Evolutionary conservation across 30 jellyfish, hydroid and myxozoan species (phyloP).

Genomic region (Catostylus mosaicus): DNA sequence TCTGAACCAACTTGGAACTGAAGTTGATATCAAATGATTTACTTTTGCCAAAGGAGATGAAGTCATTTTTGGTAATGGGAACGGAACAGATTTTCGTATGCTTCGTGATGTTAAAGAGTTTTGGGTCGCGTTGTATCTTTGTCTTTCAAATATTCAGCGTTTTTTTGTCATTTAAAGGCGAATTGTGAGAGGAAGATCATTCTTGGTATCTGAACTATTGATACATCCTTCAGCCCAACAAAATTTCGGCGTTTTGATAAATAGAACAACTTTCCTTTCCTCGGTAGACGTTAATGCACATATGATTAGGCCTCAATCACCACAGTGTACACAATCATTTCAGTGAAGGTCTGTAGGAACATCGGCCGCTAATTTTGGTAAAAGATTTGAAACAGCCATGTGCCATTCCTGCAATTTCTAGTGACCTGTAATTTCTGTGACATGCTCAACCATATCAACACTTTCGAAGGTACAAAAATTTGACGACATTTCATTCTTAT

Average conservation of each 20-base stretch:
- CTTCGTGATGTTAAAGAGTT: too few relatives aligned
- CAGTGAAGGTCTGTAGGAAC: too few relatives aligned
- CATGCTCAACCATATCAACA: too few relatives aligned
- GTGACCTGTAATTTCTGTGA: too few relatives aligned
- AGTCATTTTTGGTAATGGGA: neutral
- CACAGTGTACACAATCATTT: neutral
- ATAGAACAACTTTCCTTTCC: neutral
- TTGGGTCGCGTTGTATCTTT: neutral
- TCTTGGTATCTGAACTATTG: neutral
- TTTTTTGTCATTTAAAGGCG: neutral
- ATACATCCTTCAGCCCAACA: neutral
- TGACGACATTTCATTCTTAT: too few relatives aligned
- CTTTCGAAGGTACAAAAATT: too few relatives aligned
- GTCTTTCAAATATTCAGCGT: neutral
- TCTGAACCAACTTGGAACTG: neutral
- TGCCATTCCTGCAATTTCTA: too few relatives aligned
- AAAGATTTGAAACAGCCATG: too few relatives aligned
- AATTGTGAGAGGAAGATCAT: neutral
- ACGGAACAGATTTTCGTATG: neutral
- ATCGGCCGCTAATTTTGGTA: too few relatives aligned
- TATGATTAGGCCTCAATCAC: neutral
- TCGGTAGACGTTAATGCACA: neutral
- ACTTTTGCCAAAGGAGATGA: neutral
- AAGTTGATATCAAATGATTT: too few relatives aligned
- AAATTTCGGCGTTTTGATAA: neutral